Evolutionary conservation across 1,140 invertebrate genomes (phyloP).

Genomic region (Tribolium castaneum): DNA sequence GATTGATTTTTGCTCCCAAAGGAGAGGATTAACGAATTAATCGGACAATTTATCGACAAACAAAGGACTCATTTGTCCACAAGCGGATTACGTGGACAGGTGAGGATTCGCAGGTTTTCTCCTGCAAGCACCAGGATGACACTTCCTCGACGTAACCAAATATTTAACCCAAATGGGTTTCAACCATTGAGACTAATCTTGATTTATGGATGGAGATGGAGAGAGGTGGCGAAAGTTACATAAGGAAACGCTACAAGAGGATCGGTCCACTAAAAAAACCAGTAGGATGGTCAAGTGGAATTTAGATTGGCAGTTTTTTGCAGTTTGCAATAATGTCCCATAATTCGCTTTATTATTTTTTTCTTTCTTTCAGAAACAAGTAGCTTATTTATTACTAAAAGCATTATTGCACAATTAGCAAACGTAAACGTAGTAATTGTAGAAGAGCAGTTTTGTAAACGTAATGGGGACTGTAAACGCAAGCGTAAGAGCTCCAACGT

Average conservation of each 20-base stretch:
- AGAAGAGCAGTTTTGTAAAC: no score
- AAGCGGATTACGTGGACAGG: no score
- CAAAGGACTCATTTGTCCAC: not conserved
- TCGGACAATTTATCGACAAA: not conserved
- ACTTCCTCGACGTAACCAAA: not conserved
- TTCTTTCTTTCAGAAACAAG: no score
- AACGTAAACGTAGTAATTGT: no score
- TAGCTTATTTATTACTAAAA: no score
- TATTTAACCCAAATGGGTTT: not conserved
- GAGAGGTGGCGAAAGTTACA: not conserved
- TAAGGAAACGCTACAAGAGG: not conserved
- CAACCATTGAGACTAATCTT: not conserved
- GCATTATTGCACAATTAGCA: no score
- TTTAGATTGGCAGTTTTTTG: no score
- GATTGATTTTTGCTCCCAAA: slow-evolving; percentile 5
- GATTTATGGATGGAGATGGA: not conserved
- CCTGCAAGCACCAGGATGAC: not conserved
- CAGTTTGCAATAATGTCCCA: no score
- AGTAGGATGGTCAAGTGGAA: not conserved
- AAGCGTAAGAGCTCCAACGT: no score
- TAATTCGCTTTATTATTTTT: no score
- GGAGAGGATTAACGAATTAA: not conserved
- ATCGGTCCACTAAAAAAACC: not conserved
- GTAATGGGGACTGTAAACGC: no score
- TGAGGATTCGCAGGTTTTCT: no score